A percentile compares a stretch with the other conserved stretches of the same genome.
These are phyloP conservation scores for Eublepharis macularius DNA, from an alignment of 2,113 vertebrate species.

Conservation along the genomic window DNA sequence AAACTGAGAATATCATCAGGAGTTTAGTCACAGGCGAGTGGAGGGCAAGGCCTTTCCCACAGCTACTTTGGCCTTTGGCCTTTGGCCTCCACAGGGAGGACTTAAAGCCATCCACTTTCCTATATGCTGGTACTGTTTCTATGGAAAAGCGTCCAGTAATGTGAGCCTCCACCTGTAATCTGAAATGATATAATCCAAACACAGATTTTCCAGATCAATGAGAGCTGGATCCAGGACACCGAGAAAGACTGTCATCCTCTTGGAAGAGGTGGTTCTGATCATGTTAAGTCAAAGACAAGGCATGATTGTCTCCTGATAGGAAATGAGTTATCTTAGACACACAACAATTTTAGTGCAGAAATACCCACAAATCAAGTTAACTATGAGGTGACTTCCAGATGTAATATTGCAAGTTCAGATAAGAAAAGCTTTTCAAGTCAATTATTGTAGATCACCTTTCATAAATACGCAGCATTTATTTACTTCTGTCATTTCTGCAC, in stretches of 20 bases:
- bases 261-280: neutral
- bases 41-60: too few species aligned
- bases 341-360: too few species aligned
- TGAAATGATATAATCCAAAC: too few species aligned
- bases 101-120: too few species aligned
- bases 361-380: too few species aligned
- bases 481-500: neutral
- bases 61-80: too few species aligned
- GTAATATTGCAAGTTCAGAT: neutral
- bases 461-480: neutral
- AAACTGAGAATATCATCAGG: too few species aligned
- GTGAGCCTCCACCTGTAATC: neutral
- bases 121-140: neutral
- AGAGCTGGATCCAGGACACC: neutral
- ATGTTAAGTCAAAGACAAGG: neutral
- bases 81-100: too few species aligned
- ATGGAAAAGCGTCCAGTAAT: neutral
- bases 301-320: neutral
- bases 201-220: too few species aligned
- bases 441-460: neutral
- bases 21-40: too few species aligned
- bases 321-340: neutral
- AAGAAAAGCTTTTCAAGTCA: neutral
- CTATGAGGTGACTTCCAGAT: neutral
- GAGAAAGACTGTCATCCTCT: neutral